Percentiles rank a stretch among this genome's conserved stretches.
Evolutionary conservation across 2,888 invertebrate species (phyloP).

Genomic region (Sipunculus nudus): DNA sequence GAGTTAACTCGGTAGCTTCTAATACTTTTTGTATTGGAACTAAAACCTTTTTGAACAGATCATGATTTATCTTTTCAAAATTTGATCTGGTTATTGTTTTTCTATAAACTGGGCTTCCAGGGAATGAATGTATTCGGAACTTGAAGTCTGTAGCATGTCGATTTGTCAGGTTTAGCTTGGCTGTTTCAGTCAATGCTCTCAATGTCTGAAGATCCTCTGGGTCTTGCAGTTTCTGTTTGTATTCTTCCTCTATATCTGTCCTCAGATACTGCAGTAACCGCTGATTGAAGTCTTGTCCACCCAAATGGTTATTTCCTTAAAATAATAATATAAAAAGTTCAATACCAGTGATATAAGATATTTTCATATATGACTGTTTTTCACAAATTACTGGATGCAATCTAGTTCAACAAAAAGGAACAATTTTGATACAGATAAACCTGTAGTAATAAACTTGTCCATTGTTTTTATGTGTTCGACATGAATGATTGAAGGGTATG

Average conservation of each 20-base stretch:
- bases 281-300: slow-evolving; percentile 70
- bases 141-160: slow-evolving; percentile 47
- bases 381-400: too few relatives aligned
- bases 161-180: slow-evolving; percentile 65
- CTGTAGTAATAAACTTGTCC: too few relatives aligned
- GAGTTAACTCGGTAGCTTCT: slow-evolving; percentile 56
- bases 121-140: slow-evolving; percentile 58
- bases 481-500: too few relatives aligned
- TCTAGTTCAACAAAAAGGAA: too few relatives aligned
- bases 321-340: slow-evolving; percentile 7
- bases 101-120: slow-evolving; percentile 38
- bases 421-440: too few relatives aligned
- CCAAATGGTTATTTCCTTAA: slow-evolving; percentile 69
- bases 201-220: slow-evolving; percentile 67
- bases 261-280: slow-evolving; percentile 62
- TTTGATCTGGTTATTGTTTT: slow-evolving; percentile 60
- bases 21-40: slow-evolving; percentile 67
- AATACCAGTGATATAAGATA: too few relatives aligned
- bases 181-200: slow-evolving; percentile 64
- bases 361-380: too few relatives aligned
- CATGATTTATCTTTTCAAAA: slow-evolving; percentile 68
- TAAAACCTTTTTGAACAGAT: slow-evolving; percentile 67
- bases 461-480: too few relatives aligned
- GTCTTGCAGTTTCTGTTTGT: slow-evolving; percentile 54
- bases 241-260: slow-evolving; percentile 51